phyloP scores from a whole-genome alignment of 2,888 invertebrate species.

The Catocala nupta region DNA sequence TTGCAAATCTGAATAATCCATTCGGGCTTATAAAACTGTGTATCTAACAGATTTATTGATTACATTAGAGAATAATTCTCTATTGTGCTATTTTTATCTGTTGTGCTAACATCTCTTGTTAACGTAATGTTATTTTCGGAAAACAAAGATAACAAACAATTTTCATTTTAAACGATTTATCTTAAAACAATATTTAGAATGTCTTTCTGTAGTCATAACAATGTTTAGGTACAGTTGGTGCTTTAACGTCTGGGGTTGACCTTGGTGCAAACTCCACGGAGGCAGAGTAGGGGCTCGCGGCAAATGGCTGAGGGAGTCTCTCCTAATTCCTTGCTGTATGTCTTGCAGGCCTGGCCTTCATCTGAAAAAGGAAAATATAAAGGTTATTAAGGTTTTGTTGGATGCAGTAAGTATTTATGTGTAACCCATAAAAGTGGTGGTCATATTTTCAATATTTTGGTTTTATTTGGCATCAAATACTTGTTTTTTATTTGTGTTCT shows the following conservation, averaged over 20 bases:
- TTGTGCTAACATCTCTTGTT: no score
- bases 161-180: constrained; percentile 4
- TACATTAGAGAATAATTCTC: no score
- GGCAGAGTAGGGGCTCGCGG: constrained; percentile 69
- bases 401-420: no score
- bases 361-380: constrained; percentile 57
- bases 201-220: background rate
- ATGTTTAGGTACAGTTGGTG: constrained; percentile 2
- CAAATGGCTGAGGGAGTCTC: constrained; percentile 81
- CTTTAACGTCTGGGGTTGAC: constrained; percentile 59
- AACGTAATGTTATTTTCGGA: no score
- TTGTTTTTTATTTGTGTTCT: no score
- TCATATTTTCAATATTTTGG: no score
- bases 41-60: no score
- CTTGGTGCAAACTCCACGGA: constrained; percentile 69
- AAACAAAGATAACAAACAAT: background rate
- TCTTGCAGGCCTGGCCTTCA: constrained; percentile 72
- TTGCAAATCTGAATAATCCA: no score
- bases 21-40: no score
- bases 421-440: no score
- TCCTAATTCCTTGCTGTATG: constrained; percentile 79
- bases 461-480: no score
- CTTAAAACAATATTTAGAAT: background rate
- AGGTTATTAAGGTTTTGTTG: background rate
- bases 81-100: no score